Conservation (phyloP, 2,797 vertebrate species). For the Halcyon chelicuti region DNA sequence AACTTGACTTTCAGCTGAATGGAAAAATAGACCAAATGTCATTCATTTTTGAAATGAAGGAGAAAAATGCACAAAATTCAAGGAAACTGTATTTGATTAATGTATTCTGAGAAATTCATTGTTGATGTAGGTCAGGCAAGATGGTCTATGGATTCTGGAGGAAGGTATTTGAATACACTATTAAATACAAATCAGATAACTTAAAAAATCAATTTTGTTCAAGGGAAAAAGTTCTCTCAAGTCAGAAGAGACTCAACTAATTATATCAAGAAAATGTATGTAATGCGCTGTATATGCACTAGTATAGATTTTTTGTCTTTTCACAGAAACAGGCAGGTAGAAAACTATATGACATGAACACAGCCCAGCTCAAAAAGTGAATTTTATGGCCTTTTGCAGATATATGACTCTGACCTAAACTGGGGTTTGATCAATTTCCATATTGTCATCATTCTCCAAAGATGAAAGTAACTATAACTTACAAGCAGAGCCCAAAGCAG, state of each 20-base stretch:
- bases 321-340: constrained; percentile 35
- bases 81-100: constrained; percentile 54
- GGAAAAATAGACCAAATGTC: constrained; percentile 35
- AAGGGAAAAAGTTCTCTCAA: constrained; percentile 66
- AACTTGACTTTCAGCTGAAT: constrained; percentile 31
- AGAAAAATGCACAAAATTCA: constrained; percentile 35
- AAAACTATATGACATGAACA: constrained; percentile 34
- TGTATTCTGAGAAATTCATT: constrained; percentile 60
- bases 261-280: constrained; percentile 63
- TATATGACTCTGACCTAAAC: constrained; percentile 18
- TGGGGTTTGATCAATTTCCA: constrained; percentile 5
- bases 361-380: neutral
- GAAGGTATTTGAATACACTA: constrained; percentile 72
- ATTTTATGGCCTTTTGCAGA: constrained; percentile 16
- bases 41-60: constrained; percentile 14
- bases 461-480: constrained; percentile 24
- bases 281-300: constrained; percentile 58
- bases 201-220: constrained; percentile 76
- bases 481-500: neutral
- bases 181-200: constrained; percentile 78
- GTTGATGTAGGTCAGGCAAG: constrained; percentile 61
- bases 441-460: constrained; percentile 13
- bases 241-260: constrained; percentile 69
- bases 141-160: constrained; percentile 67
- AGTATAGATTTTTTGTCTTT: constrained; percentile 65